Conservation (phyloP, 2,888 invertebrate genomes). For the Aproaerema taeniolella region DNA sequence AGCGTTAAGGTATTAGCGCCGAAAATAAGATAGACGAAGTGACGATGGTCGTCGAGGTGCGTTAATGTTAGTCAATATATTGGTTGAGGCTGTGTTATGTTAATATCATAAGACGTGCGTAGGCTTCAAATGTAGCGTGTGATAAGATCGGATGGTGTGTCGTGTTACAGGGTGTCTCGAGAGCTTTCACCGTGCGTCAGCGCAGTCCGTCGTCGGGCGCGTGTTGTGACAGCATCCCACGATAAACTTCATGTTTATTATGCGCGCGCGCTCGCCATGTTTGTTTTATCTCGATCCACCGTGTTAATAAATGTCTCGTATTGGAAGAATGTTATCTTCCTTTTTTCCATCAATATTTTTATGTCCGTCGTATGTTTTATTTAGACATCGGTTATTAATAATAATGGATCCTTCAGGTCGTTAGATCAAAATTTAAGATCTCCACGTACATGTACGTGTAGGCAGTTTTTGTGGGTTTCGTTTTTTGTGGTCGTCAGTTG, state of each 20-base stretch:
- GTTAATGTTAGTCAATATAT: conserved; percentile 45
- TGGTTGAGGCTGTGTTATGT: conserved; percentile 33
- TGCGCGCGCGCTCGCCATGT: conserved; percentile 72
- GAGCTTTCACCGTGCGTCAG: conserved; percentile 67
- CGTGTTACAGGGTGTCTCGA: conserved; percentile 54
- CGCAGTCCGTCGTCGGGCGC: conserved; percentile 44
- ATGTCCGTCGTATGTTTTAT: conserved; percentile 63
- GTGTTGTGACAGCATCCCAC: conserved; percentile 77
- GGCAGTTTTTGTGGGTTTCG: conserved; percentile 47
- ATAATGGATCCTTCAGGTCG: conserved; percentile 67
- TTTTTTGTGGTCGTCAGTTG: conserved; percentile 57
- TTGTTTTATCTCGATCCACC: conserved; percentile 75
- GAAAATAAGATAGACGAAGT: neutral
- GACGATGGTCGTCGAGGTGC: conserved; percentile 32
- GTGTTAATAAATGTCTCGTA: conserved; percentile 74
- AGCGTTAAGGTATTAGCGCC: neutral
- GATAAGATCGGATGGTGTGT: conserved; percentile 59
- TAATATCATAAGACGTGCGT: conserved; percentile 48
- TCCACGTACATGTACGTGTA: conserved; percentile 42
- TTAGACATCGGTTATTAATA: conserved; percentile 74
- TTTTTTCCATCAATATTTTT: conserved; percentile 59
- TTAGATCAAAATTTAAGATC: conserved; percentile 72
- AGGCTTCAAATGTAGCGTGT: conserved; percentile 51
- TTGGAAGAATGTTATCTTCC: conserved; percentile 48
- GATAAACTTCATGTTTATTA: conserved; percentile 70